phyloP scores from a whole-genome alignment of 2,888 invertebrate genomes.

The Tridacna gigas region DNA sequence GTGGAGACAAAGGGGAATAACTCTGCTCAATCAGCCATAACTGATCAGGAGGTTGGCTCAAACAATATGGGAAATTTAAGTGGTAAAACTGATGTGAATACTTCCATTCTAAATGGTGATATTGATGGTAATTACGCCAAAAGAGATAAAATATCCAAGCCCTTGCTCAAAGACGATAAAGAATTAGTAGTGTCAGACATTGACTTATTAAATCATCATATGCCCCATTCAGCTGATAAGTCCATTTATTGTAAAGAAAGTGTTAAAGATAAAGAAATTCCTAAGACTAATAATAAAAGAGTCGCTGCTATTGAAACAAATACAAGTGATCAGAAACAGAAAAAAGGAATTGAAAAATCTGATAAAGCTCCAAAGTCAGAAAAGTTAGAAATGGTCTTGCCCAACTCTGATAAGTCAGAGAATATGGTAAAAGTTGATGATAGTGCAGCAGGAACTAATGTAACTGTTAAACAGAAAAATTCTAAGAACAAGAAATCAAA shows the following conservation, averaged over 20 bases:
- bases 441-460: conserved; percentile 25
- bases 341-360: conserved; percentile 25
- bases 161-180: conserved; percentile 53
- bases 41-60: conserved; percentile 33
- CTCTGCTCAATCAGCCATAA: conserved; percentile 45
- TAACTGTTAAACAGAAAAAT: conserved; percentile 68
- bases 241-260: conserved; percentile 40
- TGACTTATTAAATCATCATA: conserved; percentile 14
- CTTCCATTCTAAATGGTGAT: conserved; percentile 60
- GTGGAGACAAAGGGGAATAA: conserved; percentile 45
- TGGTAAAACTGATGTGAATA: conserved; percentile 58
- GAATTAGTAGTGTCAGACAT: conserved; percentile 17
- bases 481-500: conserved; percentile 70
- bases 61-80: conserved; percentile 72
- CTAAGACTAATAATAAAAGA: conserved; percentile 49
- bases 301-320: conserved; percentile 41
- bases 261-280: conserved; percentile 55
- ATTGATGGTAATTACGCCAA: conserved; percentile 41
- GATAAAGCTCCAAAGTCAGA: conserved; percentile 46
- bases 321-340: conserved; percentile 8
- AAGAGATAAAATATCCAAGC: conserved; percentile 43
- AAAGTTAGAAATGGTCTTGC: conserved; percentile 48
- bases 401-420: conserved; percentile 38
- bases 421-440: conserved; percentile 37
- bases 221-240: conserved; percentile 15